These are phyloP conservation scores for Eilema caniola DNA, from an alignment of 2,888 invertebrate species.

Conservation along the genomic window DNA sequence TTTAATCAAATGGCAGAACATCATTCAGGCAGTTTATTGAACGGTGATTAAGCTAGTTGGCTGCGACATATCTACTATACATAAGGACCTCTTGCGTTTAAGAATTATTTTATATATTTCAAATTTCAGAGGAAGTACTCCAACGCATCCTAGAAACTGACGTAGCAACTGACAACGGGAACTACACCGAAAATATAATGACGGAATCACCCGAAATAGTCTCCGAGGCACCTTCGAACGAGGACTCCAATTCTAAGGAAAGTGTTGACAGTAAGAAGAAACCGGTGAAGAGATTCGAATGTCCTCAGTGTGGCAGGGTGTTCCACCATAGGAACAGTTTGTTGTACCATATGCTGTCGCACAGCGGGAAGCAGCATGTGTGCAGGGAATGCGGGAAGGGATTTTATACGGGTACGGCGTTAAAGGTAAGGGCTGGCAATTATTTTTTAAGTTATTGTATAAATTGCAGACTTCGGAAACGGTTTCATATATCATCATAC, in stretches of 20 bases:
- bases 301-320: slow-evolving; percentile 90
- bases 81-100: no score
- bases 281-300: slow-evolving; percentile 79
- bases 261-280: slow-evolving; percentile 44
- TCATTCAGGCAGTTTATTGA: no score
- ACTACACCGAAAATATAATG: slow-evolving; percentile 61
- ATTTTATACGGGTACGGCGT: slow-evolving; percentile 93
- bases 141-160: slow-evolving; percentile 77
- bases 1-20: no score
- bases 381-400: slow-evolving; percentile 94
- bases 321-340: slow-evolving; percentile 94
- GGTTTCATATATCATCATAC: no score
- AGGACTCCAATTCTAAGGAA: slow-evolving; percentile 19
- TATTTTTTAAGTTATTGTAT: no score
- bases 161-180: slow-evolving; percentile 50
- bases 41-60: no score
- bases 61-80: no score
- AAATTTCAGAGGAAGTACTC: slow-evolving; percentile 73
- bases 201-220: slow-evolving; percentile 36
- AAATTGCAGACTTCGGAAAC: no score
- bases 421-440: slow-evolving; percentile 87
- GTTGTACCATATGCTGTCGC: slow-evolving; percentile 93
- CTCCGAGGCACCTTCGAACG: slow-evolving; percentile 26
- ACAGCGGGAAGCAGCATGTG: slow-evolving; percentile 91
- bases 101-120: not conserved